A percentile compares a stretch with the other conserved stretches of the same genome.
Conservation (phyloP, 1,140 invertebrate species). For the Stegodyphus mimosarum region DNA sequence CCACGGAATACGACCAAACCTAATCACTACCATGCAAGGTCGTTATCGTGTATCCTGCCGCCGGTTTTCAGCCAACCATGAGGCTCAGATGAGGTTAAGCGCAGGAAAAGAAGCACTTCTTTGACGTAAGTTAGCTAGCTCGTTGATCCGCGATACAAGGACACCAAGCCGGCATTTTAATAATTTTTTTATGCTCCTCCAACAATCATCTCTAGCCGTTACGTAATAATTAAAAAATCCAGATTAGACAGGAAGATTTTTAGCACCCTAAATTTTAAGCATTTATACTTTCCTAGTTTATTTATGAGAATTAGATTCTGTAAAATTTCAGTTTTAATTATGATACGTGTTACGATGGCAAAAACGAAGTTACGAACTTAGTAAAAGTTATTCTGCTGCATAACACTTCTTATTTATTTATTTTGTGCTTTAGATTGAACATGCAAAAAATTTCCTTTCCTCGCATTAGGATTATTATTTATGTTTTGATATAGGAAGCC, state of each 20-base stretch:
- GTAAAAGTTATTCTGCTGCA: background rate
- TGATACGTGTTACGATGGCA: background rate
- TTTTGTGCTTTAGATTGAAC: background rate
- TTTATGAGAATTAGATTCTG: background rate
- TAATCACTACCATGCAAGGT: background rate
- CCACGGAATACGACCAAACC: background rate
- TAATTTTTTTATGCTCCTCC: background rate
- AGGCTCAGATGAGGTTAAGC: background rate
- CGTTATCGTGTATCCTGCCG: conserved; percentile 1
- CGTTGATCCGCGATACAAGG: conserved; percentile 2
- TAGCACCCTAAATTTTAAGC: background rate
- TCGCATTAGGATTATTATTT: too few species aligned
- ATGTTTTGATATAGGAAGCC: too few species aligned
- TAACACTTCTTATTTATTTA: background rate
- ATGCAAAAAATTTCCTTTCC: background rate
- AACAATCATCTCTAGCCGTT: background rate
- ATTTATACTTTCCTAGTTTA: background rate
- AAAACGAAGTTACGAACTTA: background rate
- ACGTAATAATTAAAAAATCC: background rate
- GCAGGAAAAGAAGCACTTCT: background rate
- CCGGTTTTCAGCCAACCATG: conserved; percentile 3
- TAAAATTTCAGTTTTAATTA: background rate
- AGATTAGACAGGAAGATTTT: background rate
- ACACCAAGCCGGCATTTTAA: conserved; percentile 9
- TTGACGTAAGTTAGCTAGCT: conserved; percentile 1